Evolutionary conservation across 2,113 vertebrate species (phyloP).

Genomic region (Pelecanus crispus): DNA sequence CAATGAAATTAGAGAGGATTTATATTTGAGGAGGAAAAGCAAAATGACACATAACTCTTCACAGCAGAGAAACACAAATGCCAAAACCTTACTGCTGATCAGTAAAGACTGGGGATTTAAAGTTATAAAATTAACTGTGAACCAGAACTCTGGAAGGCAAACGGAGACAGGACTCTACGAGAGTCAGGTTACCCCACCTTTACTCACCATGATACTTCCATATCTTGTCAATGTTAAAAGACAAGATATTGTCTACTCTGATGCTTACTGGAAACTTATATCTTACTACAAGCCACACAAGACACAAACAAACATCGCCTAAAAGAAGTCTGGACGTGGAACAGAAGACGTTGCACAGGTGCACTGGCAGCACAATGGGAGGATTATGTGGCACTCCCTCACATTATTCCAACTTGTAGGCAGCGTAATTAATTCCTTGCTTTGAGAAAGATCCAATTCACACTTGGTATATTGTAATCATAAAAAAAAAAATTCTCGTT

Average conservation of each 20-base stretch:
- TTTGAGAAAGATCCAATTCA: slow-evolving; percentile 17
- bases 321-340: not conserved
- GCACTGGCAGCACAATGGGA: not conserved
- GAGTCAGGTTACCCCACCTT: not conserved
- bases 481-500: not conserved
- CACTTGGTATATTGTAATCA: not conserved
- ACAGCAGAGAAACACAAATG: not conserved
- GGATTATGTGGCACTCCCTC: not conserved
- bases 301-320: not conserved
- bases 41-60: not conserved
- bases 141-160: not conserved
- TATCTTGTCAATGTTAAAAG: not conserved
- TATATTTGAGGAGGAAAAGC: not conserved
- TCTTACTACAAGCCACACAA: not conserved
- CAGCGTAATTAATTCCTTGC: not conserved
- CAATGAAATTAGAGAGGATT: not conserved
- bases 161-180: not conserved
- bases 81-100: not conserved
- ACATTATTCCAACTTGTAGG: not conserved
- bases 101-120: not conserved
- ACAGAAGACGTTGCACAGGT: not conserved
- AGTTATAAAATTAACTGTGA: not conserved
- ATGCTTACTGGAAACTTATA: not conserved
- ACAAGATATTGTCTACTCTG: not conserved
- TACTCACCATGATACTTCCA: not conserved